Base-by-base conservation (phyloP, 2,888 invertebrate genomes). In the Oscheius sp. region DNA sequence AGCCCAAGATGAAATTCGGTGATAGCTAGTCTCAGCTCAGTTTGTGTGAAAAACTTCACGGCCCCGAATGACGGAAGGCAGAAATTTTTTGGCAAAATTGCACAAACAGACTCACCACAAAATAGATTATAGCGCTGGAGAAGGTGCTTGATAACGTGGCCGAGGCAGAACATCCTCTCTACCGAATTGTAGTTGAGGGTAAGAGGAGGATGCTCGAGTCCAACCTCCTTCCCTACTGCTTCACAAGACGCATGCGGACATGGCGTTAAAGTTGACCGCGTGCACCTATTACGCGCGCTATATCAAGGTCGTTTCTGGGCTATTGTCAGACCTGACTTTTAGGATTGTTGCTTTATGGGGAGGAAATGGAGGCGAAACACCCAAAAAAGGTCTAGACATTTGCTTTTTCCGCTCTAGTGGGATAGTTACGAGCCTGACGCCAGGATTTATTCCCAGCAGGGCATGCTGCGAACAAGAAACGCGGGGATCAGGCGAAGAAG, bases 231-330 rank as follows among this genome's bases (percentile, higher is more conserved):
- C 55, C 53, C 68, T 42, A 13, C 37, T 63, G 29, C 63, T 68
- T 68, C 68, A 68, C 65, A 65, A 65, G 65, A 60, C 60, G 60
- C 42, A 42, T 37, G 60, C n/a, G 35, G 63, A 68, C 68, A 68
- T 68, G 53, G 55, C 68, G 68, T 55, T 68, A 68, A 68, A 68
- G 68, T 68, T 68, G 68, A 68, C 68, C 66, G 53, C 68, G 55
- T 68, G 68, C 55, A 68, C 68, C 68, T 68, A 68, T 68, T 68
- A 68, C 68, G 68, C 53, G 53, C 68, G 55, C 68, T 35, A 68
- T 37, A 68, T 68, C 68, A 68, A 68, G 68, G 68, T 68, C 68
- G 68, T 35, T n/a, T 33, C 13, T 33, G 5, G 29, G 55, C 68
- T 53, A 68, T 68, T 68, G 68, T 68, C 55, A 51, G 35, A 37